Conservation (phyloP, 2,113 vertebrate species). For the Elgaria multicarinata region DNA sequence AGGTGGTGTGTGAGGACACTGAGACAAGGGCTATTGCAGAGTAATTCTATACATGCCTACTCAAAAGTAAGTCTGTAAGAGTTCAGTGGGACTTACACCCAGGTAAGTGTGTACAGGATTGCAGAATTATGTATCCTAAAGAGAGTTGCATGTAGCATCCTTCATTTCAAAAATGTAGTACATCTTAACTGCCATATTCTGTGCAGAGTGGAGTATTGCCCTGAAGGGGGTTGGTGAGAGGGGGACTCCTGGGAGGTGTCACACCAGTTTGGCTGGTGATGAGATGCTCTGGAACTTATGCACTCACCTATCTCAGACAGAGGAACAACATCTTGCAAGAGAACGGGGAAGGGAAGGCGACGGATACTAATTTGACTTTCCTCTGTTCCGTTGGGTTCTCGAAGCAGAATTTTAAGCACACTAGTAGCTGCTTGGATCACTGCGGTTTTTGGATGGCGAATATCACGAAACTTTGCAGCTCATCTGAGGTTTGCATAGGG, state of each 20-base stretch:
- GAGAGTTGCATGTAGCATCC: constrained; percentile 18
- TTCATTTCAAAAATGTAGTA: constrained; percentile 4
- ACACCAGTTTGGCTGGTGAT: not conserved
- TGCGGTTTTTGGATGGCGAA: not conserved
- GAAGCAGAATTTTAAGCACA: accelerated
- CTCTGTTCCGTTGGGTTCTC: accelerated
- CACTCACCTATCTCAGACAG: not conserved
- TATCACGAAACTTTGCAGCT: not conserved
- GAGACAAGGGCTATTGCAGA: not conserved
- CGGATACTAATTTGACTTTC: constrained; percentile 15
- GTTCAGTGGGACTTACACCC: not conserved
- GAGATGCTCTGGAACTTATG: not conserved
- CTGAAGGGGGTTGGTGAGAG: not conserved
- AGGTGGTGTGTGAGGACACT: constrained; percentile 15
- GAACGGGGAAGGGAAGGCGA: not conserved
- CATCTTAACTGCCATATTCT: not conserved
- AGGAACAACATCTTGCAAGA: not conserved
- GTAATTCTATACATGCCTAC: not conserved
- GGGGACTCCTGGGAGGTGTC: not conserved
- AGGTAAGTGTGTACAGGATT: not conserved
- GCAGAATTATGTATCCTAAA: constrained; percentile 5
- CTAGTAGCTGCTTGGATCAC: too few species aligned
- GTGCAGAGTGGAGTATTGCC: not conserved
- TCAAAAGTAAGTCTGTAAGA: not conserved
- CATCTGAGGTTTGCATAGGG: not conserved